Conservation (phyloP, 2,888 invertebrate species). For the Morpho helenor region DNA sequence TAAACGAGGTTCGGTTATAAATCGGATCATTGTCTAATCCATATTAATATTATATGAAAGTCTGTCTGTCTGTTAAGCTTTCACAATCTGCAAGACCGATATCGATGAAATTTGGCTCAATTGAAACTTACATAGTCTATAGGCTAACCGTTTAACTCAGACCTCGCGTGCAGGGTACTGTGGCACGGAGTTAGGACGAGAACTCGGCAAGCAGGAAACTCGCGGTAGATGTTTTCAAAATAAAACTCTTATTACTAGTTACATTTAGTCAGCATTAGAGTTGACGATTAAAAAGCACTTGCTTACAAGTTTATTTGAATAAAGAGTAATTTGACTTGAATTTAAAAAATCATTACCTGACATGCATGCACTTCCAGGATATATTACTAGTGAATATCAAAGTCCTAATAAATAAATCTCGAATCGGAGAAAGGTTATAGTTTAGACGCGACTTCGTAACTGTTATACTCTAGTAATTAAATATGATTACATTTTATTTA, state of each 20-base stretch:
- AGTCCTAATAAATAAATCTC: constrained; percentile 4
- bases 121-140: background rate
- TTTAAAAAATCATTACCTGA: background rate
- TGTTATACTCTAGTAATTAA: constrained; percentile 7
- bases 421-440: constrained; percentile 20
- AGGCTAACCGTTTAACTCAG: too few species aligned
- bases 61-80: background rate
- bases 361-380: background rate
- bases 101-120: background rate
- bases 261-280: too few species aligned
- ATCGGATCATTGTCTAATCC: background rate
- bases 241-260: too few species aligned
- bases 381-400: background rate
- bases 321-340: background rate
- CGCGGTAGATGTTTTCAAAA: background rate
- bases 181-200: too few species aligned
- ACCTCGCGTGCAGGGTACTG: too few species aligned
- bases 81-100: background rate
- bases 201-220: background rate
- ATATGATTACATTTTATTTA: constrained; percentile 22
- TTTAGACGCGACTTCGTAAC: constrained; percentile 6
- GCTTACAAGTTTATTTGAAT: too few species aligned
- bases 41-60: background rate
- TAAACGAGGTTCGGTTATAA: constrained; percentile 22
- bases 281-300: too few species aligned